Evolutionary conservation across 2,888 invertebrate genomes (phyloP).

Genomic region (Platypus cylindrus): DNA sequence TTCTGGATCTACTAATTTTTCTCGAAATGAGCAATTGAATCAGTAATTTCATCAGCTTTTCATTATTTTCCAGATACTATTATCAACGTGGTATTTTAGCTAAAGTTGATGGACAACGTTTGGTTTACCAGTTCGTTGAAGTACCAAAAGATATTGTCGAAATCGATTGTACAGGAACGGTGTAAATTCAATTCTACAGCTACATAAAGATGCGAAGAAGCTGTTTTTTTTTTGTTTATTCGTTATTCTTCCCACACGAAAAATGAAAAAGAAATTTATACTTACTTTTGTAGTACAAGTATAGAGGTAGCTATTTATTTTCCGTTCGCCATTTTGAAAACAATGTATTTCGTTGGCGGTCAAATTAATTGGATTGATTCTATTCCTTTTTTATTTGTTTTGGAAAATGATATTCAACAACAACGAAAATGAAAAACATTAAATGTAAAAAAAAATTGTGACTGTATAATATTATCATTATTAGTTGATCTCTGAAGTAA

Average conservation of each 20-base stretch:
- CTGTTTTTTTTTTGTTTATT: neutral
- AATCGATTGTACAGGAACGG: conserved; percentile 89
- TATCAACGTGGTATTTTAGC: conserved; percentile 98
- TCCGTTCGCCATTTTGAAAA: conserved; percentile 1
- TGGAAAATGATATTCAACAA: no score
- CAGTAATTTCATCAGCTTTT: neutral
- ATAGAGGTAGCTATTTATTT: conserved; percentile 6
- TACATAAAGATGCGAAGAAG: neutral
- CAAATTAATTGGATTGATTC: no score
- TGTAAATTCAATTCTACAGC: conserved; percentile 40
- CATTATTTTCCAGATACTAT: conserved; percentile 62
- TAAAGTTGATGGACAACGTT: conserved; percentile 96
- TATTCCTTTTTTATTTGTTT: no score
- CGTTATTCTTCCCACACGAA: conserved; percentile 7
- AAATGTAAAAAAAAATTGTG: no score
- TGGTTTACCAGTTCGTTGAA: conserved; percentile 99
- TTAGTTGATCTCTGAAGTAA: no score
- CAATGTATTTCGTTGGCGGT: no score
- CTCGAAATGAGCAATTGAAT: no score
- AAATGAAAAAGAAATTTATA: no score
- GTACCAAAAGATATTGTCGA: conserved; percentile 97
- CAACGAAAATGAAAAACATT: no score
- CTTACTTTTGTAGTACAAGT: no score
- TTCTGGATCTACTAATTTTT: no score
- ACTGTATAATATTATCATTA: no score